Base-by-base conservation (phyloP, 2,797 vertebrate genomes). In the Channallabes apus region DNA sequence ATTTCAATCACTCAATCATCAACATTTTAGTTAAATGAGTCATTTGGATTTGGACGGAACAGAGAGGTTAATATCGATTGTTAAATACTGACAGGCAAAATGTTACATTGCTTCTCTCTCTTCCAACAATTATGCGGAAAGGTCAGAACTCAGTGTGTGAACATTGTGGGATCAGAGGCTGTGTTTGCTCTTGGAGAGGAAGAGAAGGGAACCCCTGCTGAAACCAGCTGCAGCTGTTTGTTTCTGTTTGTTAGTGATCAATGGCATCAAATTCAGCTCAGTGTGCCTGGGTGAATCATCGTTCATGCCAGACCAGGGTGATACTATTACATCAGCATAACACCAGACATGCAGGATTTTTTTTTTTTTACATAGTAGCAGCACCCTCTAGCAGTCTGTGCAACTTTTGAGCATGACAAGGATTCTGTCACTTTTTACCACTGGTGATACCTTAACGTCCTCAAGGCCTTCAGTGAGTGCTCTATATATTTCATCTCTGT, bases 171-270 rank as follows among this genome's bases (percentile, higher is more conserved):
- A 64, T 46, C 24, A 22, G 68, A 65, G 68, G 79, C 59, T 58
- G 46, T 38, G 69, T 82, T 76, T 69, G 80, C 62, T 86, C 51
- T 77, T 41, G 54, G 58, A 46, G 54, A 59, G 54, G 62, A 68
- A 77, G 24, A 77, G 62, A 82, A 15, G 62, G 51, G 38, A 82
- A 76, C 71, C 80, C 85, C 71, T 61, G 80, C 56, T 69, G 79
- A 41, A 2, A 84, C 68, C 68, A 71, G 59, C 80, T 68, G 84
- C 2, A 35, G 41, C 14, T 80, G 82, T 87, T 87, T 76, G 84
- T 82, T 87, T 84, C 82, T 69, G 38, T 84, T 71, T 38, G 75
- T 32, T 68, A 62, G 69, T 67, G 83, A 85, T 89, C 76, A 58
- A 77, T 76, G 54, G 82, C 62, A 80, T 83, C 54, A 84, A 38